A percentile compares a stretch with the other conserved stretches of the same genome.
Conservation (phyloP, 2,888 invertebrate species). For the Capitulum mitella region DNA sequence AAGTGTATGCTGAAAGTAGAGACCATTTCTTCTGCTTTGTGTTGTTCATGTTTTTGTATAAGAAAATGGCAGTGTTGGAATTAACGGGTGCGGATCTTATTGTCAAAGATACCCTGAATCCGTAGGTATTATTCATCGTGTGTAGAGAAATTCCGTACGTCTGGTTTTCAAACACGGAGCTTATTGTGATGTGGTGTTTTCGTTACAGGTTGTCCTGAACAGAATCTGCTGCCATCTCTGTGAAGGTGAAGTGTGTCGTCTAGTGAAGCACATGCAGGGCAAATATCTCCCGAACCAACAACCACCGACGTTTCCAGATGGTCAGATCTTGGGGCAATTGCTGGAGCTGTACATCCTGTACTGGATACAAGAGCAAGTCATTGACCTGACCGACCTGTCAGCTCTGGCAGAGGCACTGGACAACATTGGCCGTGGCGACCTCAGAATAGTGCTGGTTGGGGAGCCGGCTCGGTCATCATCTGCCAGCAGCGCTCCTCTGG, state of each 20-base stretch:
- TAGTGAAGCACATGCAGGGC: background rate
- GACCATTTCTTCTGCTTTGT: no score
- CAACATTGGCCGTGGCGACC: background rate
- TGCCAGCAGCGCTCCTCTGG: background rate
- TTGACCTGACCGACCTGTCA: background rate
- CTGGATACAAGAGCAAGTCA: constrained; percentile 3
- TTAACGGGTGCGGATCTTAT: no score
- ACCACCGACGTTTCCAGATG: background rate
- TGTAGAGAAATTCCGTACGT: no score
- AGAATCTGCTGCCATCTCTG: background rate
- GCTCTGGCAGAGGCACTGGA: background rate
- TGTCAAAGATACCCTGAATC: no score
- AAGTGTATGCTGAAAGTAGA: no score
- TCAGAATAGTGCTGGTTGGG: background rate
- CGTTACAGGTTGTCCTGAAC: background rate
- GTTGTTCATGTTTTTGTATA: no score
- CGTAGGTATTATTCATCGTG: no score
- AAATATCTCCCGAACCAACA: background rate
- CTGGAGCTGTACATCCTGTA: background rate
- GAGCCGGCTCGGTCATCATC: background rate
- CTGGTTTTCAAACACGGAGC: no score
- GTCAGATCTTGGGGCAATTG: background rate
- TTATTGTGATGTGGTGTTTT: background rate
- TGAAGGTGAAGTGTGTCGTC: background rate
- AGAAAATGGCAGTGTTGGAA: no score